Base-by-base conservation (phyloP, 1,140 invertebrate species). In the Amyelois transitella region DNA sequence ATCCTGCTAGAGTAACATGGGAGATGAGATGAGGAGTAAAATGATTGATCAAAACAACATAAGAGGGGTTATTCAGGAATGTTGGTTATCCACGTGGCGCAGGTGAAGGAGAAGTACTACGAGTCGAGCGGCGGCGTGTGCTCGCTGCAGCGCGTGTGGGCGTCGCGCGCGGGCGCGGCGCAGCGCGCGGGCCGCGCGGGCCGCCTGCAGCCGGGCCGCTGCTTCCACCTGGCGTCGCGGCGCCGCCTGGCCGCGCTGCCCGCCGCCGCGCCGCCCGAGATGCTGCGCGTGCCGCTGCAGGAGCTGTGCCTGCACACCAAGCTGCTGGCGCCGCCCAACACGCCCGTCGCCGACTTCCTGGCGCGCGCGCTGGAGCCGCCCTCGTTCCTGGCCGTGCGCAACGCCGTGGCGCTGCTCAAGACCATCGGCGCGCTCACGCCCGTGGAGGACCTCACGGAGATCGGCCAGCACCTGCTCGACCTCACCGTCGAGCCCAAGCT, bases 241-340 rank as follows among this genome's bases (percentile, higher is more conserved):
- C 80, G 91, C 12, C 90, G 93, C 21, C 96, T 92, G 71, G 88
- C 91, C 18, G 90, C 87, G 20, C 91, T 97, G 82, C 90, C 91
- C 18, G 87, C 91, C 0, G 89, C 91, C 64, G 79, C 88, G 6
- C 91, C 92, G 10, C 95, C 96, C 0, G 96, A 98, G 88, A 96
- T 95, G 20, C 72, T 94, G n/a, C 80, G 94, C 14, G 89, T 92
- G 17, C 93, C 94, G 0, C 74, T 95, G 0, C 92, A 96, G 88
- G 97, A 99, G 76, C 85, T 99, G n/a, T 99, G 97, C 77, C 90
- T 99, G 0, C 94, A 96, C 63, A 94, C 96, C 0, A 98, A 98
- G 84, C 91, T 96, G 52, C 88, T 98, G 18, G 93, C 96, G 6
- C 92, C 94, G 0, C 89, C 91, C 1, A 94, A 94, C 67, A 93